Percentiles rank a stretch among this genome's conserved stretches.
Evolutionary conservation across 2,113 vertebrate species (phyloP).

Genomic region (Platysteira castanea): DNA sequence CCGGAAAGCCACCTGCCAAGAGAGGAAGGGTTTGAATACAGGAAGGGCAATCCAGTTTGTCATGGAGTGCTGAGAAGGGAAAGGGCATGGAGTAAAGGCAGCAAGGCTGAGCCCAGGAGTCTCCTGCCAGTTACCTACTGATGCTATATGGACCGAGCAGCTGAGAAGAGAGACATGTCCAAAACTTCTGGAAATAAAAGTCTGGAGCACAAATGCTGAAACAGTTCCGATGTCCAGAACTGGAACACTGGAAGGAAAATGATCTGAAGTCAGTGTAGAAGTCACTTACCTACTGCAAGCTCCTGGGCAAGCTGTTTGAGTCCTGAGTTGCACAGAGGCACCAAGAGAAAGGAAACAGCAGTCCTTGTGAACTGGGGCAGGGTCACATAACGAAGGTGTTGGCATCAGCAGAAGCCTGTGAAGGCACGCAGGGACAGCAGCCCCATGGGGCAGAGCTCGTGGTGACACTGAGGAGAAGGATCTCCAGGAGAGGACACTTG

Average conservation of each 20-base stretch:
- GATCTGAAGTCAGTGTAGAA: not conserved
- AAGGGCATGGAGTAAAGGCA: not conserved
- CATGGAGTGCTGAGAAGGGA: not conserved
- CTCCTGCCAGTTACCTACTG: not conserved
- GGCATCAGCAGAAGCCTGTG: not conserved
- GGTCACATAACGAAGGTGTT: not conserved
- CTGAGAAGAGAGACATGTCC: not conserved
- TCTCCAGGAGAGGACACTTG: not conserved
- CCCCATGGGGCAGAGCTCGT: not conserved
- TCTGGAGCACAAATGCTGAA: not conserved
- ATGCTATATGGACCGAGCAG: not conserved
- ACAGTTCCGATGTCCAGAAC: not conserved
- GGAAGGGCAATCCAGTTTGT: not conserved
- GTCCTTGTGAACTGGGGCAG: not conserved
- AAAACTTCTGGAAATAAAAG: not conserved
- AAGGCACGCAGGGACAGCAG: not conserved
- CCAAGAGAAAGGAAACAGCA: not conserved
- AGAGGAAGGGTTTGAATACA: not conserved
- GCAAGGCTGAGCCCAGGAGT: not conserved
- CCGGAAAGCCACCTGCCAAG: not conserved
- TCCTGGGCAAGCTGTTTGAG: not conserved
- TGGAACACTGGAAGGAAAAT: not conserved
- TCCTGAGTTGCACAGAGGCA: not conserved
- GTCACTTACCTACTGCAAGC: not conserved
- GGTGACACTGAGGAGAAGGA: not conserved